Evolutionary conservation across 2,888 invertebrate genomes (phyloP).

Genomic region (Diplazon laetatorius): DNA sequence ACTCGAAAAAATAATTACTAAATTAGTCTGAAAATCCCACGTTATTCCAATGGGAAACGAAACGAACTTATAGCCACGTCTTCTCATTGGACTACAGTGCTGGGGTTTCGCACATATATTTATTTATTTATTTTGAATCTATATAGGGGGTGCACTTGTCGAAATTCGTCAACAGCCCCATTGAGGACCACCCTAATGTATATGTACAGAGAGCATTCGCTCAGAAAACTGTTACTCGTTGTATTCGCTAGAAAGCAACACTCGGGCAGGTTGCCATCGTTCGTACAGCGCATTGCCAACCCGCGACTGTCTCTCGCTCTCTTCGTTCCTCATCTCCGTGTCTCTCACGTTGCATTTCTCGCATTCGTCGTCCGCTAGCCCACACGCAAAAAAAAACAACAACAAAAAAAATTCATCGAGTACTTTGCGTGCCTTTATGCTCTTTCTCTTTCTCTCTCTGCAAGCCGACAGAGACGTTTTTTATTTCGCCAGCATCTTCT

Average conservation of each 20-base stretch:
- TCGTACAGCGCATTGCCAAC: conserved; percentile 42
- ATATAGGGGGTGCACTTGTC: too few relatives aligned
- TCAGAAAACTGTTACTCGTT: conserved; percentile 64
- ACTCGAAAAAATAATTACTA: too few relatives aligned
- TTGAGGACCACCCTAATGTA: too few relatives aligned
- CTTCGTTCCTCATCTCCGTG: conserved; percentile 12
- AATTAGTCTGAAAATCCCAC: too few relatives aligned
- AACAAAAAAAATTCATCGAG: conserved; percentile 54
- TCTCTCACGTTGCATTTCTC: conserved; percentile 33
- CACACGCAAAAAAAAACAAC: conserved; percentile 53
- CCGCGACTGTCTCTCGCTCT: conserved; percentile 26
- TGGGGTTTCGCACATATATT: too few relatives aligned
- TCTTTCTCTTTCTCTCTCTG: conserved; percentile 34
- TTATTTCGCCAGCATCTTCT: neutral
- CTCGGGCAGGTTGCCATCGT: conserved; percentile 45
- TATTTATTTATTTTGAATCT: too few relatives aligned
- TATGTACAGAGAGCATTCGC: conserved; percentile 48
- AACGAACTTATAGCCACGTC: too few relatives aligned
- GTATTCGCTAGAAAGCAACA: conserved; percentile 63
- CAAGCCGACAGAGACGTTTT: conserved; percentile 39
- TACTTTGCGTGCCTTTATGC: conserved; percentile 54
- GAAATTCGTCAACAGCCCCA: too few relatives aligned
- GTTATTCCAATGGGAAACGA: too few relatives aligned
- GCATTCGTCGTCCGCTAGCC: conserved; percentile 54
- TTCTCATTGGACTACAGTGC: too few relatives aligned